Evolutionary conservation across 2,113 vertebrate genomes (phyloP).

Genomic region (Pedetes capensis): DNA sequence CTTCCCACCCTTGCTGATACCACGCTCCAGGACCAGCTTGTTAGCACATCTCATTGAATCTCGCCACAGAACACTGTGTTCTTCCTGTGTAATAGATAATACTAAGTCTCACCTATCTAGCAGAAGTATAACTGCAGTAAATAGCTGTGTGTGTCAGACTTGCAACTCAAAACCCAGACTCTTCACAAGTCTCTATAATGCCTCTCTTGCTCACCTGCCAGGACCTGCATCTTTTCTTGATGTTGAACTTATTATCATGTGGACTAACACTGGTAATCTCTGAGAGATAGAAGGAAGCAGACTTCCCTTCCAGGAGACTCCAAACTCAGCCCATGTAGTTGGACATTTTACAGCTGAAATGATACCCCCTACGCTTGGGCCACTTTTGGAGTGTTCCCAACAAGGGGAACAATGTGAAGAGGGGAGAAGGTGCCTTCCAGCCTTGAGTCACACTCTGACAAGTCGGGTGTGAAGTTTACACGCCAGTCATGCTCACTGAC

Average conservation of each 20-base stretch:
- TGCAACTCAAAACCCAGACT: neutral
- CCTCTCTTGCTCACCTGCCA: neutral
- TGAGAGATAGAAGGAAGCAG: neutral
- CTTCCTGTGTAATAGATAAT: fast-evolving
- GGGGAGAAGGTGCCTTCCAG: neutral
- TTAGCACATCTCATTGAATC: neutral
- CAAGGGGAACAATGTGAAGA: neutral
- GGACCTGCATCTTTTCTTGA: neutral
- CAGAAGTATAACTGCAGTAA: neutral
- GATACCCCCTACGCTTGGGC: neutral
- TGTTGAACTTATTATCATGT: neutral
- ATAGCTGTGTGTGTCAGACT: neutral
- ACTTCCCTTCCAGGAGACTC: fast-evolving
- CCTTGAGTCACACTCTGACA: neutral
- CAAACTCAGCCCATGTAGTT: neutral
- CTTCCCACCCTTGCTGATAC: neutral
- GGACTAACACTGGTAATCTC: no score
- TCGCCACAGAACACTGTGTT: neutral
- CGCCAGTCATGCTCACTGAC: neutral
- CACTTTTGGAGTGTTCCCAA: neutral
- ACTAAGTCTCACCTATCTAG: no score
- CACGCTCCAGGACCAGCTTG: neutral
- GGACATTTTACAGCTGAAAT: neutral
- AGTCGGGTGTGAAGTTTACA: neutral
- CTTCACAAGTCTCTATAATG: neutral